A percentile compares a stretch with the other conserved stretches of the same genome.
Evolutionary conservation across 2,797 vertebrate genomes (phyloP).

Genomic region (Pteronotus mesoamericanus): DNA sequence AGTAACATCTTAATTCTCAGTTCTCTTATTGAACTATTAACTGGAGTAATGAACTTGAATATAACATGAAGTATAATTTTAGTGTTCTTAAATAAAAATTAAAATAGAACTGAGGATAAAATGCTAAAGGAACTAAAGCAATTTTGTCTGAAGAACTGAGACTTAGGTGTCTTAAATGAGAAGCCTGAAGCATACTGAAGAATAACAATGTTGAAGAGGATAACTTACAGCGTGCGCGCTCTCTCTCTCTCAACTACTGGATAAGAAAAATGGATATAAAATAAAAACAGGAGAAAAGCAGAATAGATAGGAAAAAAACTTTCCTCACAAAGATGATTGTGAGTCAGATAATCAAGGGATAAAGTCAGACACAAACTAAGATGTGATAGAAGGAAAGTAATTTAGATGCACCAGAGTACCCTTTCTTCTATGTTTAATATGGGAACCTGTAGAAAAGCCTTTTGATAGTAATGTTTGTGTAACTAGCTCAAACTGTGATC

Average conservation of each 20-base stretch:
- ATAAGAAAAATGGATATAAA: conserved; percentile 10
- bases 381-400: neutral
- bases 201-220: neutral
- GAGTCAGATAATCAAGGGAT: neutral
- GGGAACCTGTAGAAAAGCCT: conserved; percentile 6
- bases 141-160: conserved; percentile 43
- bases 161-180: neutral
- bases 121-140: conserved; percentile 19
- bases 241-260: too few relatives aligned
- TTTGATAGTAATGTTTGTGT: conserved; percentile 14
- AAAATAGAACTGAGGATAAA: conserved; percentile 35
- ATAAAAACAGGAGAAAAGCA: neutral
- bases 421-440: neutral
- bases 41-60: conserved; percentile 38
- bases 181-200: neutral
- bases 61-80: conserved; percentile 46
- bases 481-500: conserved; percentile 8
- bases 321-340: neutral
- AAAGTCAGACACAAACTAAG: neutral
- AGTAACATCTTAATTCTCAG: conserved; percentile 35
- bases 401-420: neutral
- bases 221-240: too few relatives aligned
- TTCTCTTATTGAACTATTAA: conserved; percentile 49
- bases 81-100: conserved; percentile 59
- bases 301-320: neutral